Base-by-base conservation (phyloP, 2,888 invertebrate genomes). In the Alentia gelatinosa region DNA sequence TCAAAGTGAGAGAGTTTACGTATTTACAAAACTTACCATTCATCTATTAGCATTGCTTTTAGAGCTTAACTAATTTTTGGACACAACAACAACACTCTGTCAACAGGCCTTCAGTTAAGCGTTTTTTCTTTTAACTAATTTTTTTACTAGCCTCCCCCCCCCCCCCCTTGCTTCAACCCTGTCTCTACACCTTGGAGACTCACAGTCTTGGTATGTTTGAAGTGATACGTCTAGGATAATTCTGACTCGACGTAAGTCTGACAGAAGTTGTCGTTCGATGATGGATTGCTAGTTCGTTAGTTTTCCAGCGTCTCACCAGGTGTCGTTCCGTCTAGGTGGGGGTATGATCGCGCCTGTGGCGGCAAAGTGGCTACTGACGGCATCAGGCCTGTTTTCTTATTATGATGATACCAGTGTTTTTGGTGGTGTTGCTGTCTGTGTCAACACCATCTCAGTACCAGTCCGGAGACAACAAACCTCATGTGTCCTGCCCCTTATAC, bases 201-300 rank as follows among this genome's bases (percentile, higher is more conserved):
- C 33, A 74, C 12, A 33, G 74, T 37, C 37, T n/a, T 5, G 37
- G 37, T 37, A 79, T 35, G 23, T 79, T 79, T 35, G 79, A 79
- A 37, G 79, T 79, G 79, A 39, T 79, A 79, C 39, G 79, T 39
- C 15, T 35, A 0, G 23, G 79, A 15, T 79, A 37, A 35, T 35
- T 39, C 79, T 79, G 37, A 37, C 12, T 26, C 12, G 79, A 79
- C 15, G 79, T 39, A 12, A 19, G 79, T 37, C 37, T 19, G 19
- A 35, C 35, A 79, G 15, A 68, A 68, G 68, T 68, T 79, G 79
- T 79, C 39, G 5, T 79, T 79, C 37, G 37, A 37, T 79, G 79
- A 35, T 79, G 39, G 79, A 79, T 39, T 19, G 68, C 68, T 1
- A 68, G 30, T 68, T 79, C 79, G 79, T 79, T 79, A 79, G 79